These are phyloP conservation scores for Trachurus trachurus DNA, from an alignment of 2,797 vertebrate species.

Conservation along the genomic window DNA sequence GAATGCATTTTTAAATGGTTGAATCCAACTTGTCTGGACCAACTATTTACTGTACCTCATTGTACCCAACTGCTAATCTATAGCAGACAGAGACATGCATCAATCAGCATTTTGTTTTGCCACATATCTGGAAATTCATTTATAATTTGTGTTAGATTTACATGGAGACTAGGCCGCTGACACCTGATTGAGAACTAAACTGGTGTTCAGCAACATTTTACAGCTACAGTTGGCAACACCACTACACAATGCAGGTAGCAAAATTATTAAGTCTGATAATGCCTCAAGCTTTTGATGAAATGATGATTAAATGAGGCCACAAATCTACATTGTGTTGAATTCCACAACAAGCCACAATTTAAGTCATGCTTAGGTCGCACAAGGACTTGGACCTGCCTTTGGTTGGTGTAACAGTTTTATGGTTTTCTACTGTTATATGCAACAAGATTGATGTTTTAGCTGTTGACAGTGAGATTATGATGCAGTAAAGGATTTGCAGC, in stretches of 20 bases:
- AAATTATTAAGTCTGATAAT: not conserved
- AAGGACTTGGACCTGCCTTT: not conserved
- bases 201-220: not conserved
- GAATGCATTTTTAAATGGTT: no score
- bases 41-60: no score
- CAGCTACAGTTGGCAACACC: not conserved
- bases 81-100: no score
- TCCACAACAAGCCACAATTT: not conserved
- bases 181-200: not conserved
- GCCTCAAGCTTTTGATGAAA: not conserved
- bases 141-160: no score
- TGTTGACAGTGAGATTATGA: not conserved
- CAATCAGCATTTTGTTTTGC: no score
- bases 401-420: slow-evolving; percentile 5
- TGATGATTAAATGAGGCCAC: slow-evolving; percentile 1
- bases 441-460: slow-evolving; percentile 1
- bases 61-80: no score
- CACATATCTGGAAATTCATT: no score
- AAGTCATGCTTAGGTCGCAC: not conserved
- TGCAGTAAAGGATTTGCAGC: slow-evolving; percentile 1
- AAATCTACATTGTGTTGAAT: slow-evolving; percentile 3
- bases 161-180: no score
- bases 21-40: no score
- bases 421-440: not conserved
- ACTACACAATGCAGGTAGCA: not conserved